Evolutionary conservation across 2,888 invertebrate genomes (phyloP), one percentile per base, ranked within the genome.

Genomic region (Diachrysia chrysitis): DNA sequence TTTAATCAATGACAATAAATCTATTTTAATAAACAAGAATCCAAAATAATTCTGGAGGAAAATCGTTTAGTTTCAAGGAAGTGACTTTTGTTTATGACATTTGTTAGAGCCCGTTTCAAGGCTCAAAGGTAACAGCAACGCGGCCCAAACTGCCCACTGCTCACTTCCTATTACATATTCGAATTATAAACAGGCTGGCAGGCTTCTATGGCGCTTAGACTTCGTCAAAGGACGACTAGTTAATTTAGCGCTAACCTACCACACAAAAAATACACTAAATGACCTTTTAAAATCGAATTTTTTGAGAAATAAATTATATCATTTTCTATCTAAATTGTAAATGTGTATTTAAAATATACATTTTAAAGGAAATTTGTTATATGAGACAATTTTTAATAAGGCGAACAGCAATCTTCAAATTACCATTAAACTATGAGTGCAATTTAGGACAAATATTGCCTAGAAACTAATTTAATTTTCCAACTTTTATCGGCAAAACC

Each of bases 211-310:
- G 9, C 59, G 63, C 58, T 55, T 35, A 69, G 70, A 66, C 57
- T 66, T 63, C 55, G 37, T 48, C 68, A 83, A 86, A 89, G 87
- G 89, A 85, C 83, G 75, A 69, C 85, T 25, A 73, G 75, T 80
- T 59, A 42, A 61, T 68, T 76, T 73, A 73, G 65, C 62, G 58
- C 63, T 82, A 81, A 83, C 83, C 82, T 76, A 81, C n/a, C 79
- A 82, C 73, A 69, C 61, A 65, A 6, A 71, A 73, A 58, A 66
- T 58, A 25, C 66, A 65, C 68, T 63, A 10, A 77, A 63, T 73
- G 83, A 79, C 86, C 86, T 87, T 81, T 76, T 42, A 68, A 68
- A 51, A 56, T 42, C 56, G 61, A 73, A 71, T 68, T 21, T 57
- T 48, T 54, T 46, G 17, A 17, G n/a, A 46, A 25, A 25, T 25